Base-by-base conservation (phyloP, 92 coral and sea anemone genomes). In the Phenganax stokvisi region DNA sequence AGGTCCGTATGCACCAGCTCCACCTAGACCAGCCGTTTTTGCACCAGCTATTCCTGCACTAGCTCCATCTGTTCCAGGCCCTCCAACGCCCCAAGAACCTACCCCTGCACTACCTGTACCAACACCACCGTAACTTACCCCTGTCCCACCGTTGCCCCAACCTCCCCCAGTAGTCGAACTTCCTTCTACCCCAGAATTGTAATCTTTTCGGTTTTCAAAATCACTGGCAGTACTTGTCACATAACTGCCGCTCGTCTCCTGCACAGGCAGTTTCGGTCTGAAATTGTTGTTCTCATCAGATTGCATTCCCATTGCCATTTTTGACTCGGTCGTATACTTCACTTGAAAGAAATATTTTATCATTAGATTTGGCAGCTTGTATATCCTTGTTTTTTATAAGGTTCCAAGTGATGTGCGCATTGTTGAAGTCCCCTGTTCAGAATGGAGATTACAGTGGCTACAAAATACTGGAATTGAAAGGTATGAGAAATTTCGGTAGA, bases 131-230 rank as follows among this genome's bases (percentile, higher is more conserved):
- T 55, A 51, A 30, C 13, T 37, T 11, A 52, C 81, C 55, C 81
- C 69, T 76, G 13, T 51, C 8, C 68, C 81, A 12, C 54, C 81
- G 68, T 62, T 44, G 25, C 69, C 69, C 9, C 62, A 20, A 57
- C 51, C 62, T 25, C 81, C 81, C 58, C 62, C 54, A 12, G 56
- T 74, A 2, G 84, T 72, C 67, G 84, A 57, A 12, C 76, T 84
- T 59, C 72, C 76, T 17, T 31, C 29, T 31, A 37, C 47, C 72
- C 75, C 3, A 5, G 13, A 7, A n/a, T 47, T 8, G 52, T 55
- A 11, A 67, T 3, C 12, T 67, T 8, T 11, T 37, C 73, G 73
- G 73, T 37, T 67, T 3, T 37, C 12, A 3, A 37, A 37, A 37
- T 5, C 51, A 12, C 75, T 55, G 8, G 25, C 27, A 44, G 25